Conservation (phyloP, 2,888 invertebrate species). For the Salticus scenicus region DNA sequence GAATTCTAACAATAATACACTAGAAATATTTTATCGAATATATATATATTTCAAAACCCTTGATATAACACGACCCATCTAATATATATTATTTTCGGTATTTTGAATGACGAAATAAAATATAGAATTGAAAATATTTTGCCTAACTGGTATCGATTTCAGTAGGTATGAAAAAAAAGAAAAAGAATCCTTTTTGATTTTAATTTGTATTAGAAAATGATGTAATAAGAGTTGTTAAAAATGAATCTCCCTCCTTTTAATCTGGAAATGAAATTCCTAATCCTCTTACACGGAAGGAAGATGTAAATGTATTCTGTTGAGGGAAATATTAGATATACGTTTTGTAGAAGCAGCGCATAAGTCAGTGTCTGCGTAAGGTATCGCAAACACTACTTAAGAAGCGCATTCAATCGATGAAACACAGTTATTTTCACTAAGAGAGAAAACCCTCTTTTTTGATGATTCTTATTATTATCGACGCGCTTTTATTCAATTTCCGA, state of each 20-base stretch:
- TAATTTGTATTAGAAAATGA: too few relatives aligned
- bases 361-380: slow-evolving; percentile 3
- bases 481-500: slow-evolving; percentile 7
- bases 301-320: slow-evolving; percentile 6
- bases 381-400: slow-evolving; percentile 17
- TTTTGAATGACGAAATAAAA: too few relatives aligned
- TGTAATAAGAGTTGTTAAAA: not conserved
- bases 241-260: not conserved
- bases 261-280: slow-evolving; percentile 12
- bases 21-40: too few relatives aligned
- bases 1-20: too few relatives aligned
- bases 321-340: not conserved
- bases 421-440: not conserved
- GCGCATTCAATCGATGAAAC: slow-evolving; percentile 4
- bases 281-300: slow-evolving; percentile 7
- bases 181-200: too few relatives aligned
- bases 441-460: not conserved
- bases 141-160: too few relatives aligned
- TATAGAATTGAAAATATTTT: too few relatives aligned
- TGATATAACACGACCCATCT: too few relatives aligned
- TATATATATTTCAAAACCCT: too few relatives aligned
- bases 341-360: not conserved
- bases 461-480: not conserved
- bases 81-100: too few relatives aligned
- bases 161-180: too few relatives aligned